Evolutionary conservation across 1,140 invertebrate genomes (phyloP), one percentile per base, ranked within the genome.

Genomic region (Aphidius gifuensis): DNA sequence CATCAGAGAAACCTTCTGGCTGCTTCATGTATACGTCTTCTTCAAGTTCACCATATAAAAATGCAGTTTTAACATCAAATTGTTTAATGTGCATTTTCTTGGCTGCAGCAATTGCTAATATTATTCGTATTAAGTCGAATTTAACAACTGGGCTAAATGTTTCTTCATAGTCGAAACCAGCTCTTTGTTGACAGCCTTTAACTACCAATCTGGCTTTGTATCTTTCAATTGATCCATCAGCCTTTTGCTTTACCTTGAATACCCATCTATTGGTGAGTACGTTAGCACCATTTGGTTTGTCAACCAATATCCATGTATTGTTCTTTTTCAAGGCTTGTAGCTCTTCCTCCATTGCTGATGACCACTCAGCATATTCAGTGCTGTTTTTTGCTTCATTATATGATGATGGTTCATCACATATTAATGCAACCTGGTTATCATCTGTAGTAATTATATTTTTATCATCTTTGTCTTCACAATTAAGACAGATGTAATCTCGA

Each of bases 31-130:
- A 77, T 1, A 79, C 62, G 56, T 71, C 67, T 54, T 77, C 71
- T 3, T 76, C 66, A 47, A 80, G 63, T 6, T 69, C 51, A 11
- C 72, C 69, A 66, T 80, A 70, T 40, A 80, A 67, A 60, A 79
- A 80, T 4, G 77, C 79, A 5, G 71, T 73, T 60, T 67, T 62
- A 5, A 80, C 69, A 63, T 81, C 77, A 51, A 78, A 67, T 54
- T 77, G 71, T 5, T 46, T 23, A 1, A 74, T 66, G 6, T 58
- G 61, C 21, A 40, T 46, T n/a, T 57, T 54, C 23, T 64, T 16
- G 51, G 51, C 61, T 47, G 43, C 51, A 47, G 62, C 57, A 8
- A 57, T 32, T 50, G 62, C 53, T 40, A 66, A 48, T 38, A 61
- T 55, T 58, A 63, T 61, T 23, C 49, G 23, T 16, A 69, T 23